These are phyloP conservation scores for Pseudomugil tenellus DNA, from an alignment of 2,797 vertebrate genomes.

Conservation along the genomic window DNA sequence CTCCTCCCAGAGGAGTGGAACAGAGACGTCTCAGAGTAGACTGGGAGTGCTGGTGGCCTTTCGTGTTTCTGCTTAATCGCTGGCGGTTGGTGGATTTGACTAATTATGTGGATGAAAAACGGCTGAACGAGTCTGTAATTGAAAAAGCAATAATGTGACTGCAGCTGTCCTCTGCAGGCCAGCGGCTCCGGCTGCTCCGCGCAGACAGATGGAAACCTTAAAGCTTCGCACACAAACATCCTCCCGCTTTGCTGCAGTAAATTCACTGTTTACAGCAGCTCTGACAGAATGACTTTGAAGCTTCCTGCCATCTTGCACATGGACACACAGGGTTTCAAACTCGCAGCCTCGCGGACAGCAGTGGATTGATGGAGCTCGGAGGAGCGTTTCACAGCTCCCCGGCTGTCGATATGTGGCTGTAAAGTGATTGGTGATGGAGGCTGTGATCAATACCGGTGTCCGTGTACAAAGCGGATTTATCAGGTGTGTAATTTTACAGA, in stretches of 20 bases:
- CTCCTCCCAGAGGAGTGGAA: constrained; percentile 33
- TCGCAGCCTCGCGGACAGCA: neutral
- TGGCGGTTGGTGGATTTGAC: constrained; percentile 49
- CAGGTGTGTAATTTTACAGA: constrained; percentile 16
- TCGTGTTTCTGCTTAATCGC: constrained; percentile 53
- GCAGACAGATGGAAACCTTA: constrained; percentile 13
- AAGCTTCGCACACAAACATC: constrained; percentile 14
- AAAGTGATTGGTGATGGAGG: constrained; percentile 38
- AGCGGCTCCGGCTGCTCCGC: neutral
- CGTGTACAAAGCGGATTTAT: constrained; percentile 27
- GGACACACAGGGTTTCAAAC: neutral
- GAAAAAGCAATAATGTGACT: constrained; percentile 62
- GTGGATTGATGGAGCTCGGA: constrained; percentile 5
- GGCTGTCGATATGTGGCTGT: constrained; percentile 35
- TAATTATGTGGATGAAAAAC: constrained; percentile 61
- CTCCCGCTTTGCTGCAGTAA: constrained; percentile 12
- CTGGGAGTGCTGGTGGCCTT: constrained; percentile 50
- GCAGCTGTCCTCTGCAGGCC: constrained; percentile 6
- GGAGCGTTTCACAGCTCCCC: neutral
- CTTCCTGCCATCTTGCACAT: no score
- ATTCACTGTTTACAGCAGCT: neutral
- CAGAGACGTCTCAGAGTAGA: constrained; percentile 48
- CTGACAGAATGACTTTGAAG: constrained; percentile 2
- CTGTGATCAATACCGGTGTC: constrained; percentile 31
- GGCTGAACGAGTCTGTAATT: constrained; percentile 35